Conservation (phyloP, 2,797 vertebrate genomes). For the Furcifer pardalis region DNA sequence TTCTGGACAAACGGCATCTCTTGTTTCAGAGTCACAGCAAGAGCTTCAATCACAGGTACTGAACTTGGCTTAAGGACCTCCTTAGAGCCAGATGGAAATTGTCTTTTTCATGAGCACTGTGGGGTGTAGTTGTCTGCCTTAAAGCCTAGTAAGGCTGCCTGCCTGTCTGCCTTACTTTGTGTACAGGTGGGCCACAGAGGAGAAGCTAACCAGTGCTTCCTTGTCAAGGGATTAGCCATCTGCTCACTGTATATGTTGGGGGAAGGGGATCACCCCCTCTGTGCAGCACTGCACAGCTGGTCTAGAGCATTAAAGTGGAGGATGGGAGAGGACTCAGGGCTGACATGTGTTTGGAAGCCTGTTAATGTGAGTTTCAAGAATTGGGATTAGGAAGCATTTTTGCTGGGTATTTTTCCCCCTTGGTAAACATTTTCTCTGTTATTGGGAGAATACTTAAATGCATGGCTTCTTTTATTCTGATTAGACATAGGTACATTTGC, state of each 20-base stretch:
- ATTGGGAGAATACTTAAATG: not conserved
- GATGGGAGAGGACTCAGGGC: not conserved
- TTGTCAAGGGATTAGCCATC: not conserved
- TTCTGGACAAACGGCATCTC: not conserved
- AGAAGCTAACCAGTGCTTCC: not conserved
- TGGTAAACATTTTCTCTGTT: not conserved
- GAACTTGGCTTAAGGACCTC: not conserved
- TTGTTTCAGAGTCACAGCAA: not conserved
- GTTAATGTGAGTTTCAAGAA: not conserved
- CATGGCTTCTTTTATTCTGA: not conserved
- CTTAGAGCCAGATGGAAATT: not conserved
- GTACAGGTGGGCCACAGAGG: rapidly evolving
- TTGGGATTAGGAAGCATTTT: not conserved
- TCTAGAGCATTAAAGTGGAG: not conserved
- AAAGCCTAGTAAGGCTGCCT: not conserved
- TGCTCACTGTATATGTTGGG: conserved; percentile 18
- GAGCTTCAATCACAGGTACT: conserved; percentile 41
- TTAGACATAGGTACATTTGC: not conserved
- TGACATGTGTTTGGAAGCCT: conserved; percentile 15
- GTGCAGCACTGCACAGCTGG: conserved; percentile 16
- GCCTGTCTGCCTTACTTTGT: rapidly evolving
- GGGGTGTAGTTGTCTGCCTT: rapidly evolving
- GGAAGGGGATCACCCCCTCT: rapidly evolving
- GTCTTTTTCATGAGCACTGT: rapidly evolving
- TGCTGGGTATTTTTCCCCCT: not conserved